Conservation (phyloP, 2,888 invertebrate species). For the Epicampocera succincta region DNA sequence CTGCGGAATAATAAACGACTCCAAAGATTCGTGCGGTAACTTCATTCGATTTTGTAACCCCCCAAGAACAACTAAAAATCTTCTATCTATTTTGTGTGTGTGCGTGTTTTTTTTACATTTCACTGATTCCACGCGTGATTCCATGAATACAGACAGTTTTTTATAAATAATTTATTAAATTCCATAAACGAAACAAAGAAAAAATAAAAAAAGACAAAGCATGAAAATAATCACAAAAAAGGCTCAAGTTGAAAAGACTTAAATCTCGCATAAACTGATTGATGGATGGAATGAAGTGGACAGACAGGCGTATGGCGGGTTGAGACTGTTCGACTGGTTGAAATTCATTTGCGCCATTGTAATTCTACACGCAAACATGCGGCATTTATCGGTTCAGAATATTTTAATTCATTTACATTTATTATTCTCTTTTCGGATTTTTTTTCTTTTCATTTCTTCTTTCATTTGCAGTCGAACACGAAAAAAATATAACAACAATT, state of each 20-base stretch:
- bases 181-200: conserved; percentile 21
- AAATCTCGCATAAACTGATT: conserved; percentile 30
- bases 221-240: conserved; percentile 27
- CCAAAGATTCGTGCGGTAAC: conserved; percentile 3
- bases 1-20: conserved; percentile 4
- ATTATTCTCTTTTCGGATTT: conserved; percentile 36
- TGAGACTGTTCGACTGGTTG: conserved; percentile 37
- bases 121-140: conserved; percentile 18
- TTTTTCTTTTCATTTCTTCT: conserved; percentile 12
- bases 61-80: not conserved
- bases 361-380: conserved; percentile 78
- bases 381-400: conserved; percentile 75
- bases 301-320: conserved; percentile 1
- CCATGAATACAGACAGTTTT: conserved; percentile 44
- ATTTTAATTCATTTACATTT: conserved; percentile 66
- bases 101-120: conserved; percentile 13
- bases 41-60: not conserved
- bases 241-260: conserved; percentile 38
- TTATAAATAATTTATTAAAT: conserved; percentile 28
- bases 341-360: conserved; percentile 74
- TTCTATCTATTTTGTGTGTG: conserved; percentile 4
- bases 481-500: conserved; percentile 22
- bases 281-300: conserved; percentile 35
- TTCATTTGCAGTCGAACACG: conserved; percentile 1
- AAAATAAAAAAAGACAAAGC: conserved; percentile 13